Base-by-base conservation (phyloP, 2,888 invertebrate genomes). In the Harpagoxenus sublaevis region DNA sequence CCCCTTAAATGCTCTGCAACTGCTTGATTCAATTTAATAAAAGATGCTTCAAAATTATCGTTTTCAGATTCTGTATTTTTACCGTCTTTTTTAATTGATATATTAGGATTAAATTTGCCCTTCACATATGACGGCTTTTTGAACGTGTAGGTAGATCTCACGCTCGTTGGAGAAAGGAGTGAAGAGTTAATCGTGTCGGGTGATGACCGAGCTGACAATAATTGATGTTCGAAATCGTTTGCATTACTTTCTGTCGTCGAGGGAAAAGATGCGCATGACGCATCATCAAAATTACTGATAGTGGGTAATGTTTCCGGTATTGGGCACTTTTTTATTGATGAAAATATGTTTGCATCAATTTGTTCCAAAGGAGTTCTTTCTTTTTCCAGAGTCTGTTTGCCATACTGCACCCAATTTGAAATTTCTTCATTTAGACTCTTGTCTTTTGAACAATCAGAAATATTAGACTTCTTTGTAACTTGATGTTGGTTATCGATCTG, bases 81-180 rank as follows among this genome's bases (percentile, higher is more conserved):
- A 48, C 12, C 6, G 1, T 66, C 45, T 66, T 45, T 66, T 45
- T 66, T 0, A 45, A 9, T 8, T 45, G 28, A 66, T 15, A 66
- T 45, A 28, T 66, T 66, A 4, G 9, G 28, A 66, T 66, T 66
- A 66, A 45, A 66, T 66, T 66, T 66, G 1, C 45, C 66, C 15
- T 66, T 66, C 18, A 28, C 18, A 48, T 5, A 48, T 48, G 35
- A 39, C 2, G 28, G 66, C 45, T 45, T 66, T 66, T 66, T 66
- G 2, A 66, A 66, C 48, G 3, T 48, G 45, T 3, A 3, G 2
- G 28, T 66, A 45, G 28, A 66, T 45, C 3, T 28, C 23, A 5
- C 39, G 39, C 39, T 65, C 0, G n/a, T 65, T 65, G 65, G 65
- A 65, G 42, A 23, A 65, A 23, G 2, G 3, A 3, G 18, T 65